Evolutionary conservation across 1,140 invertebrate genomes (phyloP), one percentile per base, ranked within the genome.

Genomic region (Drosophila subpulchrella): DNA sequence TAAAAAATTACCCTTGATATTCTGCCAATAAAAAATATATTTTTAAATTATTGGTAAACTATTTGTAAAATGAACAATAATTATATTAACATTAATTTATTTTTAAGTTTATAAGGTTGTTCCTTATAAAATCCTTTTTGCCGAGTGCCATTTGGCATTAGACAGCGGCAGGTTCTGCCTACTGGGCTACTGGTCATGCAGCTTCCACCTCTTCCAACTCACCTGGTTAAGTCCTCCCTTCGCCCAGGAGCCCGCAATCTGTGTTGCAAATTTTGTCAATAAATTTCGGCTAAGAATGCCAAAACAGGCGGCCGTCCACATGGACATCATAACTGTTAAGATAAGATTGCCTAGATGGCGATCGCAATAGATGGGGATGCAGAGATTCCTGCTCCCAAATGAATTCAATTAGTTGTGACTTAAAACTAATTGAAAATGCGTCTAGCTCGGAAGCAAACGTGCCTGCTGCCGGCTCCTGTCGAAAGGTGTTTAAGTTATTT

Each of bases 401-500:
- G 83, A 79, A 86, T 86, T 88, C 83, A 86, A 89, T 86, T 88
- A 86, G 83, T 83, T 88, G 75, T 86, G 83, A 86, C 88, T 88
- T 83, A 86, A 79, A 83, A 88, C 83, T 89, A 86, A 86, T 86
- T 86, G 83, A 89, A 86, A 83, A 86, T 86, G 83, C 83, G 79
- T 88, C 75, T 59, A 51, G 59, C 51, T 65, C 56, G 54, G 71
- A 50, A 62, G 63, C 50, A 59, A 60, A 30, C 70, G 32, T 42
- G 53, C 15, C 47, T 41, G 41, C 46, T 61, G 51, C 61, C 36
- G 38, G 27, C 44, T 56, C 38, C 75, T 73, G 79, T 86, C 83
- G 79, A 88, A 74, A 86, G 83, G 83, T 86, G 83, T 86, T 86
- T 77, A 86, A 86, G 84, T 82, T 86, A 86, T 86, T 86, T 88